Evolutionary conservation across 2,888 invertebrate genomes (phyloP), one percentile per base, ranked within the genome.

Genomic region (Argyra leucocephala): DNA sequence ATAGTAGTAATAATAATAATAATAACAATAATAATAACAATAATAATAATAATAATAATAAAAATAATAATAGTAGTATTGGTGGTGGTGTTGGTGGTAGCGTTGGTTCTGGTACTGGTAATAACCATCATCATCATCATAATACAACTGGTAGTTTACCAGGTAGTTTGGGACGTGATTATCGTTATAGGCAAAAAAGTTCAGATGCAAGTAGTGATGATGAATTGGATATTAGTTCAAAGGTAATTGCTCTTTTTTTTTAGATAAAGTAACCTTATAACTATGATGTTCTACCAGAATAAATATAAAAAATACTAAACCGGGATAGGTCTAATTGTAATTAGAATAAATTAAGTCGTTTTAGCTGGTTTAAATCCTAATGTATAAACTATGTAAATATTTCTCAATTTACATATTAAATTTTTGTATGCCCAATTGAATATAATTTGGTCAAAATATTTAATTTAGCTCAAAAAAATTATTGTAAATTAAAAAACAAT

Each of bases 141-240:
- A 48, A 15, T 18, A 48, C 48, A 48, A 59, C 59, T 23, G 59
- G 59, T 4, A 61, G 61, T 61, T 61, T 61, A n/a, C 61, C 61
- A 21, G 61, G 61, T 26, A 61, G 61, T 61, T 61, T 61, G 10
- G 31, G 61, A 24, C 61, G 61, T 60, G 61, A 61, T 31, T 61
- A 61, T 61, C 61, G 61, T 31, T 18, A 61, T 61, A 31, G 24
- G 31, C 18, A 61, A 61, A 59, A 59, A 23, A 23, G 10, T 23
- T 59, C 59, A 23, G 59, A 59, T 23, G 23, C 23, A 69, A 76
- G 81, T 70, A 82, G 80, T 71, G 83, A 83, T 69, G 83, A 83
- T 73, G 83, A 83, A 70, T 79, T 82, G 70, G 82, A 82, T 71
- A 81, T 82, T 70, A 81, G 48, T 48, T 5, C 83, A 63, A 81